These are phyloP conservation scores for Acleris emargana DNA, from an alignment of 2,888 invertebrate genomes.

Conservation along the genomic window DNA sequence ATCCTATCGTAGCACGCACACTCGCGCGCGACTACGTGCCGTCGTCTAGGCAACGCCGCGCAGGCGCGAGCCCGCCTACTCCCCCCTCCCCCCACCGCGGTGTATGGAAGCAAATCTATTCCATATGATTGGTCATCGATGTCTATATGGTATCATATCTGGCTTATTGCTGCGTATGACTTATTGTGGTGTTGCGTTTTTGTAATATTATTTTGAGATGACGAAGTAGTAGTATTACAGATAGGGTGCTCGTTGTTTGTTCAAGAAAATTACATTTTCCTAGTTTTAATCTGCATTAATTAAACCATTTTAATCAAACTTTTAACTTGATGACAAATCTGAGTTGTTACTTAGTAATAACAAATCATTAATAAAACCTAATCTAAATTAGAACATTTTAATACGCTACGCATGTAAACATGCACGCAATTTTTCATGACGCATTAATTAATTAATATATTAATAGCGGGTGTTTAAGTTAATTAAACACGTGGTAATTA, in stretches of 20 bases:
- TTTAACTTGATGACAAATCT: too few species aligned
- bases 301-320: too few species aligned
- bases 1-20: conserved; percentile 45
- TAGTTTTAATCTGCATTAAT: too few species aligned
- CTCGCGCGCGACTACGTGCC: conserved; percentile 79
- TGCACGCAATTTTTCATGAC: background rate
- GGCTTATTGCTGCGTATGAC: conserved; percentile 2
- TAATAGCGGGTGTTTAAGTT: background rate
- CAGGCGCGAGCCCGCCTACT: conserved; percentile 82
- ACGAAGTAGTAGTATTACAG: background rate
- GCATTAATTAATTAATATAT: background rate
- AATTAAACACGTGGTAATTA: background rate
- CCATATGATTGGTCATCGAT: conserved; percentile 67
- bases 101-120: conserved; percentile 51
- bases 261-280: too few species aligned
- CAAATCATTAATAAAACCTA: too few species aligned
- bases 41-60: conserved; percentile 85
- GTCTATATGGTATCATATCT: conserved; percentile 13
- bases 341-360: too few species aligned
- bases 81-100: conserved; percentile 47
- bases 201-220: background rate
- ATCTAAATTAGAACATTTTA: background rate
- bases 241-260: too few species aligned
- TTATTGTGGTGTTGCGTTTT: conserved; percentile 1
- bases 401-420: background rate